Percentiles rank a stretch among this genome's conserved stretches.
phyloP scores from a whole-genome alignment of 2,888 invertebrate species.

The Tolmerus cingulatus region DNA sequence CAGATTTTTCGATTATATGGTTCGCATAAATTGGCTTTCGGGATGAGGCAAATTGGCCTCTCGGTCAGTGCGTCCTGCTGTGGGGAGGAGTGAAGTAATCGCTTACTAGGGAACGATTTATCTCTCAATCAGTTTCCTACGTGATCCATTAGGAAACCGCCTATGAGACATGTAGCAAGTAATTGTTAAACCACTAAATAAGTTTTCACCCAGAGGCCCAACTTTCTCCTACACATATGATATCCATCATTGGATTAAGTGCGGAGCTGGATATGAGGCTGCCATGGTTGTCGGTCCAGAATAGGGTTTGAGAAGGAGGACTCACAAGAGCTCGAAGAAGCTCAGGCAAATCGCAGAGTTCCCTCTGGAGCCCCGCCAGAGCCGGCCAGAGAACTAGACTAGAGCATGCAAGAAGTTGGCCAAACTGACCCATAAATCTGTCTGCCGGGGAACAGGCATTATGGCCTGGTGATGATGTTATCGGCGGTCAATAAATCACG shows the following conservation, averaged over 20 bases:
- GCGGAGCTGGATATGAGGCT: neutral
- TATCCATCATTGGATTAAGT: constrained; percentile 5
- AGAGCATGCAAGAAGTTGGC: neutral
- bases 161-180: constrained; percentile 3
- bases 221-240: constrained; percentile 21
- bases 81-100: neutral
- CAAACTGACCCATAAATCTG: constrained; percentile 22
- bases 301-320: neutral
- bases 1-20: neutral
- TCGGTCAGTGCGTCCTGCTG: neutral
- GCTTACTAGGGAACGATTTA: neutral
- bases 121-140: neutral
- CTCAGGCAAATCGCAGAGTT: neutral
- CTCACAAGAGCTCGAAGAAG: neutral
- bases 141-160: constrained; percentile 2
- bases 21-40: neutral
- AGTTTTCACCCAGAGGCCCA: constrained; percentile 7
- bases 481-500: constrained; percentile 33
- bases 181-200: constrained; percentile 16
- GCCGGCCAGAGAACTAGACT: neutral
- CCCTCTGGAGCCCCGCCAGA: neutral
- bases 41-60: no score
- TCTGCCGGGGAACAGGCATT: constrained; percentile 8
- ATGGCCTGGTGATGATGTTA: constrained; percentile 33
- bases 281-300: neutral